A percentile compares a stretch with the other conserved stretches of the same genome.
Conservation (phyloP, 1,140 invertebrate genomes). For the Drosophila simulans region DNA sequence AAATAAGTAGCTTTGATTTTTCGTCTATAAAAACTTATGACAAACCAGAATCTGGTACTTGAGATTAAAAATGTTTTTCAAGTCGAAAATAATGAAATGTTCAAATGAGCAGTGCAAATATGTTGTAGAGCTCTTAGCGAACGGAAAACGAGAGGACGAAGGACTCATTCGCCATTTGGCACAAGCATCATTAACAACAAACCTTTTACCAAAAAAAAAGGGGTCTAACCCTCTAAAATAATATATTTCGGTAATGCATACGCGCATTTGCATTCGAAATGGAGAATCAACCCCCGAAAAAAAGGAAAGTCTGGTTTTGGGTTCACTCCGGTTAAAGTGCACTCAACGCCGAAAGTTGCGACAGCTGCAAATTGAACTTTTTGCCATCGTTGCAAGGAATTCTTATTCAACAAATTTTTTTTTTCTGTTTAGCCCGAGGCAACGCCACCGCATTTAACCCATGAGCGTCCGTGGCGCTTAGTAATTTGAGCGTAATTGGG, state of each 20-base stretch:
- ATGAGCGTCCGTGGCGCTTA: constrained; percentile 45
- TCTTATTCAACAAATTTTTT: constrained; percentile 14
- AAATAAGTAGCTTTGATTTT: too few species aligned
- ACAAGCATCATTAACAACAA: constrained; percentile 47
- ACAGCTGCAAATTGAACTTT: constrained; percentile 52
- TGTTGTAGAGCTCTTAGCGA: constrained; percentile 6
- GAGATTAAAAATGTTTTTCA: background rate
- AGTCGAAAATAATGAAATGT: background rate
- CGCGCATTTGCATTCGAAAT: constrained; percentile 36
- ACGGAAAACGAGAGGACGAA: constrained; percentile 10
- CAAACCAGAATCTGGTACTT: too few species aligned
- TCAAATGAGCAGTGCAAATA: constrained; percentile 20
- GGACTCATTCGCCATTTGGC: constrained; percentile 17
- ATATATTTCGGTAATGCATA: constrained; percentile 39
- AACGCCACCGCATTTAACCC: constrained; percentile 58
- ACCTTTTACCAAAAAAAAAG: constrained; percentile 4
- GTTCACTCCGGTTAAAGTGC: constrained; percentile 34
- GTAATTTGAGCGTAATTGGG: constrained; percentile 66
- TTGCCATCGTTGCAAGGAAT: constrained; percentile 39
- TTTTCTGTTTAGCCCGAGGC: constrained; percentile 19
- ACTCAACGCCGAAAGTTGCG: constrained; percentile 44
- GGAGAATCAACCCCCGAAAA: constrained; percentile 22
- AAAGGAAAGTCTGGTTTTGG: constrained; percentile 14
- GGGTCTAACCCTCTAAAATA: constrained; percentile 23
- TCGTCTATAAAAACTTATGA: too few species aligned